Base-by-base conservation (phyloP, 1,140 invertebrate species). In the Plectrocnemia conspersa region DNA sequence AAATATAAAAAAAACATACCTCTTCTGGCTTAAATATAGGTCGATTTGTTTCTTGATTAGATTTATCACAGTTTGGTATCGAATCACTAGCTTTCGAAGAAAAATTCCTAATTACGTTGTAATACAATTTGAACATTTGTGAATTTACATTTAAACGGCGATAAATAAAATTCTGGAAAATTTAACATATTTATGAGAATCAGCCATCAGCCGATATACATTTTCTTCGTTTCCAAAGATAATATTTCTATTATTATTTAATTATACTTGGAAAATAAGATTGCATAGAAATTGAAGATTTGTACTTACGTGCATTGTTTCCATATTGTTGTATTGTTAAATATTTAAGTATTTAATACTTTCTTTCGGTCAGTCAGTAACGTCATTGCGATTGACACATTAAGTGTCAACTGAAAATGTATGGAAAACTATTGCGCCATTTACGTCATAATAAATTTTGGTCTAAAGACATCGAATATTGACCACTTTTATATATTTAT, bases 1-100 rank as follows among this genome's bases (percentile, higher is more conserved):
- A 24, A n/a, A 45, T 21, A 16, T 10, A 33, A 23, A 10, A 24
- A 10, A 23, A 23, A 24, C 6, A 13, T 25, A 45, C 10, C 21
- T 54, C 36, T 54, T 59, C 57, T 13, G 57, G 57, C 6, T 32
- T 46, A 18, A 52, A 59, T 10, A 54, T 45, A 15, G 57, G 57
- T 33, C 57, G 32, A n/a, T 10, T 18, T 5, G n/a, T 18, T 53
- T 40, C 16, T 16, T 10, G 9, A 7, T 16, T 40, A 40, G 7
- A 40, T 11, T 40, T 16, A 40, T 6, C 15, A 16, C 6, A 6
- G 7, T 9, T 40, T 40, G 36, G 6, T 40, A 40, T 16, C 9
- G 9, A 40, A 36, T 45, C 13, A 21, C 19, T 21, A 45, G 10
- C 36, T 6, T 9, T 40, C 6, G 10, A 16, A 9, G 36, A 15